phyloP scores from a whole-genome alignment of 2,888 invertebrate species.

The Xestoiulus laeticollis region DNA sequence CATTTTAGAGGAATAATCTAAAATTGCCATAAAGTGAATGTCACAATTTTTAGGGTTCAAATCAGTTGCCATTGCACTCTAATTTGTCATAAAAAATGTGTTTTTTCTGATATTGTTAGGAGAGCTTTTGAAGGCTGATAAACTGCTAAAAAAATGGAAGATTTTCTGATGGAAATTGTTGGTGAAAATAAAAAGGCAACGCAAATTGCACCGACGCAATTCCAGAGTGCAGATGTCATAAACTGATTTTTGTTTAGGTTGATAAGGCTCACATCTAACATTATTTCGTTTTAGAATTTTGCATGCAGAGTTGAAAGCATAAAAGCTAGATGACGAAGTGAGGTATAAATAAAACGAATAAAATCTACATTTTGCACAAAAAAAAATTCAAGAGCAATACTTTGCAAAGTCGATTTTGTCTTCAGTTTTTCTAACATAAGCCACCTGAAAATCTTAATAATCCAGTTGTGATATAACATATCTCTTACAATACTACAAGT shows the following conservation, averaged over 20 bases:
- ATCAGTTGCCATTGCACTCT: background rate
- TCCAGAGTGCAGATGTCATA: background rate
- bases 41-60: background rate
- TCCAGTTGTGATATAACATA: no score
- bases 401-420: no score
- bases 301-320: background rate
- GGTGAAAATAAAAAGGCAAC: background rate
- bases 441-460: no score
- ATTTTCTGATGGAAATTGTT: background rate
- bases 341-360: background rate
- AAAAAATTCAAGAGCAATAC: background rate
- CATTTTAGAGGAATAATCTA: background rate
- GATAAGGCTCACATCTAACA: background rate
- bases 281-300: background rate
- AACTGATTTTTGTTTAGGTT: constrained; percentile 14
- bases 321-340: no score
- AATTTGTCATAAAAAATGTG: background rate
- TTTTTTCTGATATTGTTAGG: background rate
- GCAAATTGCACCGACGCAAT: background rate
- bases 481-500: no score
- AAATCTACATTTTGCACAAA: background rate
- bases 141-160: background rate
- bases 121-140: background rate
- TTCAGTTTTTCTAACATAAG: no score
- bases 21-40: background rate